Evolutionary conservation across 1,140 invertebrate species (phyloP).

Genomic region (Melitaea cinxia): DNA sequence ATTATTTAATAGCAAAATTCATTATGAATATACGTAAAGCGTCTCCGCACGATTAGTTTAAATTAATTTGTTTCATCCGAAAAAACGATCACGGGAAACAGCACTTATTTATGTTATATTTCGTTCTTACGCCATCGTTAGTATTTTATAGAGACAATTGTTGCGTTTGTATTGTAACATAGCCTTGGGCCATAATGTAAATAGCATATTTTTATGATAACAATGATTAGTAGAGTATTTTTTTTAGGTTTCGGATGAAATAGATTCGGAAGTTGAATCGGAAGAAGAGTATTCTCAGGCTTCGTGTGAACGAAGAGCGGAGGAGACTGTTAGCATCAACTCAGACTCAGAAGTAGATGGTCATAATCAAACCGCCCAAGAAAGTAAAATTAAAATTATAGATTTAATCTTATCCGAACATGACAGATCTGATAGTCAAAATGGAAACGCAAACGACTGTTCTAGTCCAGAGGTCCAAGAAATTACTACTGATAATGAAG

Average conservation of each 20-base stretch:
- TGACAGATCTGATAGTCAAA: constrained; percentile 38
- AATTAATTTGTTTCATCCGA: no score
- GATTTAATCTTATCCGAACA: constrained; percentile 47
- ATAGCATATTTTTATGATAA: no score
- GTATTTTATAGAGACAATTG: no score
- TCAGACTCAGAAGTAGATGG: constrained; percentile 50
- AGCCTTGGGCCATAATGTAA: no score
- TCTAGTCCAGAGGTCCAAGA: constrained; percentile 52
- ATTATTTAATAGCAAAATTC: no score
- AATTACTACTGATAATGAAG: constrained; percentile 57
- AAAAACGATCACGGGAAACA: no score
- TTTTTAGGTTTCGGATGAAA: constrained; percentile 47
- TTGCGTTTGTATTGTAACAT: no score
- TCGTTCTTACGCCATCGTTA: no score
- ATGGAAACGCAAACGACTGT: constrained; percentile 39
- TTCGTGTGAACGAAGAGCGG: constrained; percentile 40
- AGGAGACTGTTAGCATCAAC: constrained; percentile 54
- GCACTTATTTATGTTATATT: no score
- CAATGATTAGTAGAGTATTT: constrained; percentile 19
- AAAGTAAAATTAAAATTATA: constrained; percentile 43
- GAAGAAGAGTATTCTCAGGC: constrained; percentile 42
- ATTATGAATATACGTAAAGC: no score
- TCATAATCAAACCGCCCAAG: constrained; percentile 48
- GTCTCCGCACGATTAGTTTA: no score
- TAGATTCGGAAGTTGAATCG: constrained; percentile 46